Evolutionary conservation across 1,140 invertebrate genomes (phyloP), one percentile per base, ranked within the genome.

Genomic region (Neodiprion virginianus): DNA sequence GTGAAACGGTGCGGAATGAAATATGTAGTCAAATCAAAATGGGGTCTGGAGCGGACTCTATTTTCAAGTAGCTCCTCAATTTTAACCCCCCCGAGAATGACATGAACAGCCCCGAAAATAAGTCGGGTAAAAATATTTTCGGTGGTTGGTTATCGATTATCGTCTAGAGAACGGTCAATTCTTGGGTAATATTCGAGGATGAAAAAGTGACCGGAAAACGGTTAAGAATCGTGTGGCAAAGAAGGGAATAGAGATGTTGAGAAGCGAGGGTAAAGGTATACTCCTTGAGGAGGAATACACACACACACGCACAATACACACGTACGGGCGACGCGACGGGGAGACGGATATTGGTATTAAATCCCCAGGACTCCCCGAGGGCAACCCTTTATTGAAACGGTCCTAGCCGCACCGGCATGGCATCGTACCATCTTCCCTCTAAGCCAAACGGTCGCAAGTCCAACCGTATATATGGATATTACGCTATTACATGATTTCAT

Each of bases 341-440:
- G n/a, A 61, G 53, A 61, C 53, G 53, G 53, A 61, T 61, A 61
- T 61, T 61, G 53, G 53, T 61, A 61, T 61, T 61, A 61, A 61
- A 61, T 61, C 8, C 53, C n/a, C 53, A 40, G 53, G 53, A 61
- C 53, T 11, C 53, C 53, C 53, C n/a, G 53, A 17, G 53, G 53
- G 53, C 53, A 61, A 5, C 53, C 53, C 53, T 61, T 61, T 61
- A 61, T 61, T 61, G 53, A 61, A 61, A 61, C 53, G 53, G 53
- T 17, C 53, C 53, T 61, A 5, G 11, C n/a, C 28, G 53, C 11
- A 61, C 53, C 53, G n/a, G 4, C 53, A 17, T 61, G n/a, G 53
- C 53, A 17, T 61, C 53, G 8, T 61, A 61, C 11, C 53, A 8
- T 61, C n/a, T 61, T 61, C n/a, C 4, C 11, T 61, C 8, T 61